Base-by-base conservation (phyloP, 2,113 vertebrate species). In the Gila orcuttii region DNA sequence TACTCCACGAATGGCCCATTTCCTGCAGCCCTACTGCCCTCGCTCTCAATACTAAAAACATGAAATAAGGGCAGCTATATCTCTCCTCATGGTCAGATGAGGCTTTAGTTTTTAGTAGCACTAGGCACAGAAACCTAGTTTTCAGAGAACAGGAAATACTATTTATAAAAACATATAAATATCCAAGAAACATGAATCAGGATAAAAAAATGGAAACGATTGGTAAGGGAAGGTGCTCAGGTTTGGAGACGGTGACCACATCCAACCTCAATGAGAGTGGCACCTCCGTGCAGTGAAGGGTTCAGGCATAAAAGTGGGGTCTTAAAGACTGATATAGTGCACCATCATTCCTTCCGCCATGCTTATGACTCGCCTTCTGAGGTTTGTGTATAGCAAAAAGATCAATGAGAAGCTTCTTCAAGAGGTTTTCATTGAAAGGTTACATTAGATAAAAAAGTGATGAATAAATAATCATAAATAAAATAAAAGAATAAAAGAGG, bases 71-170 rank as follows among this genome's bases (percentile, higher is more conserved):
- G 42, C 64, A 81, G 84, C 75, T 62, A 78, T 71, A 74, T 55
- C 52, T 36, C 55, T 88, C 73, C 64, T 83, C 25, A 45, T 17
- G 73, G 79, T 45, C 59, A 59, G 47, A n/a, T 59, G 79, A 85
- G 83, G 84, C 21, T 25, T 69, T 39, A 36, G 8, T 36, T 82
- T 84, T 79, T 79, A 87, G 86, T n/a, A 79, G 82, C 39, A 68
- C 25, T 7, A 78, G 86, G 21, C 86, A 84, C 86, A 83, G 74
- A 87, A 87, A 87, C 86, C 86, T 50, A 79, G 62, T 87, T 87
- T 78, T 83, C 21, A 84, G 82, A 62, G 50, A 42, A 87, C 74
- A 23, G 77, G 19, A 73, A 47, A 77, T 52, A 59, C 28, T 52
- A 77, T 39, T 25, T 71, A 55, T 57, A 79, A 68, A 86, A 42